Evolutionary conservation across 2,113 vertebrate genomes (phyloP), one percentile per base, ranked within the genome.

Genomic region (Rhabdomys dilectus): DNA sequence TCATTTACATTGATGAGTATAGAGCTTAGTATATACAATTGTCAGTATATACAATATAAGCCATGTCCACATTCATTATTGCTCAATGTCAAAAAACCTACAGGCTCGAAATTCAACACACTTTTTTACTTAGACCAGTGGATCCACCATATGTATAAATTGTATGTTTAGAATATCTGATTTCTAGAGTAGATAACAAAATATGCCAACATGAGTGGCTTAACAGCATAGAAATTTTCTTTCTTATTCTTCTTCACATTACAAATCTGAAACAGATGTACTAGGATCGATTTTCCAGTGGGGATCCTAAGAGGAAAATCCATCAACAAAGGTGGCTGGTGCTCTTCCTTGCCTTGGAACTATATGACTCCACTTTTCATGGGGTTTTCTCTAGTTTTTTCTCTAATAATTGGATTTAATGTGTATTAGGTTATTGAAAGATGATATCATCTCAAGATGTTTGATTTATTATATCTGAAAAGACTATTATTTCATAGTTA

Each of bases 391-490:
- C 51, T 68, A 58, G 26, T 72, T 88, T 53, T 85, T 31, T 81
- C 8, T 93, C 15, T 76, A 76, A 39, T 39, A 66, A 81, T 89
- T 94, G 68, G 34, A 90, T 84, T 68, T 80, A 93, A 39, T 64
- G 51, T 42, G 42, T 36, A 92, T 6, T 48, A 48, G 22, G 42
- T 93, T 80, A 93, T 95, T 86, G 80, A 72, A 95, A 22, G 34
- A 95, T 91, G 51, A 73, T 92, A 29, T 94, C 60, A 78, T 88
- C 62, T 94, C 48, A 64, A 91, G 15, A 88, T 92, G 24, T 21
- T 93, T 85, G 75, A 73, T 64, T 96, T 89, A 95, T 94, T 90
- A 48, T 21, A 92, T 91, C 86, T 95, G 36, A 60, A 81, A 76
- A 94, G 24, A 82, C 7, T 48, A 4, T 60, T 94, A 94, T 84